Evolutionary conservation across 2,113 vertebrate species (phyloP).

Genomic region (Typhlomys cinereus): DNA sequence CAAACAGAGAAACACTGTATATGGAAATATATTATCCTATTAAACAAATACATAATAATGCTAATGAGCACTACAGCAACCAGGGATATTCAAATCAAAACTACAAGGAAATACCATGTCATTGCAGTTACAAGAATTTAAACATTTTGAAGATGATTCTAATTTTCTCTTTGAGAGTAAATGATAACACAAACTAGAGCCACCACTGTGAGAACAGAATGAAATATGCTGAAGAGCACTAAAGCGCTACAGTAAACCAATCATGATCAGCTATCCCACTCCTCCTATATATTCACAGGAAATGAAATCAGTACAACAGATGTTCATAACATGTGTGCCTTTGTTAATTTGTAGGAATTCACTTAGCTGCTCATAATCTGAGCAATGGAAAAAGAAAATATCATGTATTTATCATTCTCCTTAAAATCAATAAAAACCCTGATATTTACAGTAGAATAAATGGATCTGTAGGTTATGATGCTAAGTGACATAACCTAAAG

Average conservation of each 20-base stretch:
- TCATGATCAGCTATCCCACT: neutral
- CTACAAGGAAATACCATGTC: too few relatives aligned
- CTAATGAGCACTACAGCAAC: neutral
- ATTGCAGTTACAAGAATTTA: neutral
- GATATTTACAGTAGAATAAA: neutral
- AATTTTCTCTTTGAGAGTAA: too few relatives aligned
- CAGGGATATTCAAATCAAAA: neutral
- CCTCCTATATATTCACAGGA: neutral
- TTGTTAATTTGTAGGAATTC: neutral
- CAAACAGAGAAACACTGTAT: neutral
- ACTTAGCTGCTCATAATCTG: too few relatives aligned
- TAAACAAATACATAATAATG: neutral
- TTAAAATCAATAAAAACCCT: neutral
- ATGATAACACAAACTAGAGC: neutral
- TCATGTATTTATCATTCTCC: neutral
- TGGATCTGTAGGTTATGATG: neutral
- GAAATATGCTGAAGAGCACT: neutral
- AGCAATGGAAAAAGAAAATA: too few relatives aligned
- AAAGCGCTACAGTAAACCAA: neutral
- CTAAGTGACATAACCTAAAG: neutral
- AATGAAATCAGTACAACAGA: neutral
- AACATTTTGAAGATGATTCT: neutral
- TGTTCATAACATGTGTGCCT: too few relatives aligned
- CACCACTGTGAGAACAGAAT: too few relatives aligned
- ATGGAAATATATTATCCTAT: too few relatives aligned